A percentile compares a stretch with the other conserved stretches of the same genome.
Evolutionary conservation across 1,140 invertebrate species (phyloP).

Genomic region (Palaemon carinicauda): DNA sequence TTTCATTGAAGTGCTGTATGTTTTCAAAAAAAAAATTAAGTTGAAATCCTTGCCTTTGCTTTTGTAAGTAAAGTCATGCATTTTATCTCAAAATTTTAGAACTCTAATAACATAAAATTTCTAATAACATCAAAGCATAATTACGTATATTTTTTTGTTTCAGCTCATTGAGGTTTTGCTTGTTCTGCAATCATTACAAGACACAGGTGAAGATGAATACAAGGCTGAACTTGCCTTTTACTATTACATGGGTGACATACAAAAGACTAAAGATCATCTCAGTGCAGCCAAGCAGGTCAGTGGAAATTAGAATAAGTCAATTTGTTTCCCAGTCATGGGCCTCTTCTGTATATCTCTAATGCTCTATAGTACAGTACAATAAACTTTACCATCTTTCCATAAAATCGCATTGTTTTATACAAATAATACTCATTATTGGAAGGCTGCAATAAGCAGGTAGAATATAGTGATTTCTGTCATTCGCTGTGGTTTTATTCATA

Average conservation of each 20-base stretch:
- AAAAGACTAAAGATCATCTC: constrained; percentile 47
- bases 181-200: constrained; percentile 49
- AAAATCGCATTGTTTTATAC: background rate
- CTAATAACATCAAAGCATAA: too few relatives aligned
- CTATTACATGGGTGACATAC: constrained; percentile 45
- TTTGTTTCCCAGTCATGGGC: background rate
- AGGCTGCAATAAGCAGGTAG: too few relatives aligned
- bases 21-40: too few relatives aligned
- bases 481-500: background rate
- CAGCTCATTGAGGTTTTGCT: constrained; percentile 57
- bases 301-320: background rate
- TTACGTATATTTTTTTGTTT: background rate
- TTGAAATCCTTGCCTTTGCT: too few relatives aligned
- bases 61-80: too few relatives aligned
- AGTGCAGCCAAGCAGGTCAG: constrained; percentile 46
- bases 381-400: background rate
- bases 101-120: too few relatives aligned
- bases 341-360: background rate
- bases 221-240: constrained; percentile 54
- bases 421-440: too few relatives aligned
- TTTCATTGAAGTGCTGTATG: too few relatives aligned
- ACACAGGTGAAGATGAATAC: constrained; percentile 49
- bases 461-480: background rate
- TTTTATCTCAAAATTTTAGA: too few relatives aligned
- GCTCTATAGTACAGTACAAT: background rate